Evolutionary conservation across 2,888 invertebrate species (phyloP), one percentile per base, ranked within the genome.

Genomic region (Oscheius sp.): DNA sequence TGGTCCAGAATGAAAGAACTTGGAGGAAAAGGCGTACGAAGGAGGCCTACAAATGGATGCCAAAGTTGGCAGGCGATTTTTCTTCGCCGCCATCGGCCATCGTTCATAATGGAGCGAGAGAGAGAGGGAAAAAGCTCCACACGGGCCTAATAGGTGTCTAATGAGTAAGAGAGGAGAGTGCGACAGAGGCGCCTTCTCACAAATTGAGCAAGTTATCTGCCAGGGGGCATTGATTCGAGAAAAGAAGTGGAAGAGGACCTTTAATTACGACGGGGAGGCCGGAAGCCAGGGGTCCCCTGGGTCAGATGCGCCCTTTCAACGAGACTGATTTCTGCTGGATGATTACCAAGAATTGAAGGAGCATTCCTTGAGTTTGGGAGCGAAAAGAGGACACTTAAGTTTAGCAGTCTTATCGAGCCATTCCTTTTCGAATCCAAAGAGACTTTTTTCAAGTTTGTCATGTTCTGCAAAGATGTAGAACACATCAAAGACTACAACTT

Each of bases 1-100:
- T 60, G 60, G 35, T 21, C 21, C 21, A 21, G 21, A 21, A 21
- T 21, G 21, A 42, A 42, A 42, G 42, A 42, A 21, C 21, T 21
- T 21, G 21, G 21, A 21, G 21, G 42, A 42, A 42, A 42, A 42
- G 42, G 3, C 42, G 53, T 53, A 13, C n/a, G 53, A 29, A 29
- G 29, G 33, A 29, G 58, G n/a, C 10, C 9, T 37, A 33, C 32
- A 60, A 65, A 65, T 65, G 55, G 68, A n/a, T n/a, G 68, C 68
- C 55, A 53, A 68, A 68, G 68, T 55, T 53, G 68, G 68, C 68
- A 53, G 68, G 68, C 68, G 55, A 68, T 68, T 68, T 68, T 68
- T 68, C 68, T 68, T 68, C 53, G 35, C 53, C 33, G n/a, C 68
- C 37, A 35, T 29, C 68, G 68, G 68, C 68, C 68, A 68, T 68